Conservation (phyloP, 2,113 vertebrate species). For the Calyptomena viridis region DNA sequence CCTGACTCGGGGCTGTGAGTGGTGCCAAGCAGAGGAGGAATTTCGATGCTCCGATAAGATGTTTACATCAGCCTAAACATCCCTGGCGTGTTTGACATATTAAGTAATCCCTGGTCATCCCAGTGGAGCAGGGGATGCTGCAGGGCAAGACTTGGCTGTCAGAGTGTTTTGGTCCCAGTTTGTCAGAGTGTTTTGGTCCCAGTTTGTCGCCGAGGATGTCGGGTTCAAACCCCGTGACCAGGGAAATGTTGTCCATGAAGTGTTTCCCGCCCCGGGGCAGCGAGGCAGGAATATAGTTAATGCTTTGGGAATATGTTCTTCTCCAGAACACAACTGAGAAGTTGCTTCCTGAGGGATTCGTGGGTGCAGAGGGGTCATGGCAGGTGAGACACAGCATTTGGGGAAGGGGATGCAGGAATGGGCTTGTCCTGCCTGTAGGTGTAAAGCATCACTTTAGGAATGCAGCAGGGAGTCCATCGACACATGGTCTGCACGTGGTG, state of each 20-base stretch:
- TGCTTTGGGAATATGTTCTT: not conserved
- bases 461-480: not conserved
- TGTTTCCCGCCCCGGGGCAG: not conserved
- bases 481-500: rapidly evolving
- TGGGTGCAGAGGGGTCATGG: not conserved
- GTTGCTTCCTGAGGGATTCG: not conserved
- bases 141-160: not conserved
- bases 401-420: not conserved
- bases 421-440: not conserved
- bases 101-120: conserved; percentile 37
- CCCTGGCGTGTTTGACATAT: conserved; percentile 52
- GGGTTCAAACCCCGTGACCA: not conserved
- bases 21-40: conserved; percentile 67
- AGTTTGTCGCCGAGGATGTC: rapidly evolving
- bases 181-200: not conserved
- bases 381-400: rapidly evolving
- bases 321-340: not conserved
- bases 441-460: not conserved
- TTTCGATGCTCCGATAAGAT: conserved; percentile 73
- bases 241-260: not conserved
- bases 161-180: not conserved
- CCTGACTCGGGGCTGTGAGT: conserved; percentile 47
- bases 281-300: not conserved
- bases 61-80: conserved; percentile 74
- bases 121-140: not conserved